A percentile compares a stretch with the other conserved stretches of the same genome.
phyloP scores from a whole-genome alignment of 1,140 invertebrate genomes.

The Cotesia typhae region DNA sequence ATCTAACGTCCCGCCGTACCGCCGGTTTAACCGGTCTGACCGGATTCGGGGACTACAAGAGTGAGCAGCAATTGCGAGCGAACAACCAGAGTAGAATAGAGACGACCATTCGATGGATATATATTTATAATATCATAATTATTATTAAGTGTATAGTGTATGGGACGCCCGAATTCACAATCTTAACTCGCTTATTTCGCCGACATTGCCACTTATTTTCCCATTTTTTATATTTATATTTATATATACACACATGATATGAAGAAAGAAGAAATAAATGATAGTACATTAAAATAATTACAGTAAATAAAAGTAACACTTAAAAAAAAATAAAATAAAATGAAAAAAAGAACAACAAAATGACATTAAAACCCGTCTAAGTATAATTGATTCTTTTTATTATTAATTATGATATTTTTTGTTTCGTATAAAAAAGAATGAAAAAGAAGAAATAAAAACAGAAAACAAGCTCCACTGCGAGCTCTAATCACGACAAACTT shows the following conservation, averaged over 20 bases:
- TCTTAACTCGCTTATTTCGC: constrained; percentile 12
- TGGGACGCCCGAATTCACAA: constrained; percentile 8
- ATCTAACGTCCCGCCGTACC: constrained; percentile 63
- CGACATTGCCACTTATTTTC: constrained; percentile 16
- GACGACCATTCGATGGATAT: too few species aligned
- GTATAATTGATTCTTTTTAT: constrained; percentile 1
- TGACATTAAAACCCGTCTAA: neutral
- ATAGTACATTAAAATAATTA: constrained; percentile 2
- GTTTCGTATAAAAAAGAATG: constrained; percentile 10
- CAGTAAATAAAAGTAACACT: neutral
- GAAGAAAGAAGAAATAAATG: constrained; percentile 52
- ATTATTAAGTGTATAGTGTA: neutral
- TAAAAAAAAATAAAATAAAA: constrained; percentile 7
- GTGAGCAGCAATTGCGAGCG: constrained; percentile 24
- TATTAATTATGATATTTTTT: constrained; percentile 3
- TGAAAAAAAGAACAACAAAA: neutral
- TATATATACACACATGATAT: constrained; percentile 51
- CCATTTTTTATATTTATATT: neutral
- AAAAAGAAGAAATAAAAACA: neutral
- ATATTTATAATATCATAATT: too few species aligned
- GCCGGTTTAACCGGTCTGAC: constrained; percentile 64
- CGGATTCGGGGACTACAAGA: constrained; percentile 56
- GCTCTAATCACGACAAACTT: constrained; percentile 3
- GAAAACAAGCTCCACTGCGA: constrained; percentile 1
- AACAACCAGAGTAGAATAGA: neutral